Percentiles rank a stretch among this genome's conserved stretches.
These are phyloP conservation scores for Hetaerina americana DNA, from an alignment of 1,140 invertebrate species.

Conservation along the genomic window DNA sequence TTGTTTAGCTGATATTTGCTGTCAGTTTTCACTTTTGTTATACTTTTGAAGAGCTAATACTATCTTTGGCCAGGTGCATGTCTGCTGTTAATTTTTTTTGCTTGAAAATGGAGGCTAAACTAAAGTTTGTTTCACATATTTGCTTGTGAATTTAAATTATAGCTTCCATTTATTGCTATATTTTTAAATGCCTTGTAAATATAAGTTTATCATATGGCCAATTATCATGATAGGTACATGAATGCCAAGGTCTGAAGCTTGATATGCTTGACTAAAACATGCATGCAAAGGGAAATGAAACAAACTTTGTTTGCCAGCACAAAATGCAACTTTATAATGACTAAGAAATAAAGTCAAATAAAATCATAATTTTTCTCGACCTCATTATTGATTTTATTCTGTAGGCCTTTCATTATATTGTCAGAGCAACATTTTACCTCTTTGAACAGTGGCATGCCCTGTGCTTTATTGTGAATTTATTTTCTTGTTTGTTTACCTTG, in stretches of 20 bases:
- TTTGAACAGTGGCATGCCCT: not conserved
- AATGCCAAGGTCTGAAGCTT: constrained; percentile 1
- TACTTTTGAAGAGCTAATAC: not conserved
- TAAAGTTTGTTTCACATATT: constrained; percentile 2
- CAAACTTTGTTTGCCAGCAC: constrained; percentile 4
- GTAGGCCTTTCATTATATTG: not conserved
- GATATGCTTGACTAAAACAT: not conserved
- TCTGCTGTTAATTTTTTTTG: constrained; percentile 1
- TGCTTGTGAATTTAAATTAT: not conserved
- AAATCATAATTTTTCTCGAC: not conserved
- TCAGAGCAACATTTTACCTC: not conserved
- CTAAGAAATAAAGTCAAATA: constrained; percentile 6
- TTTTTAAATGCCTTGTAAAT: not conserved
- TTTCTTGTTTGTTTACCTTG: not conserved
- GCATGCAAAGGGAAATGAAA: constrained; percentile 1
- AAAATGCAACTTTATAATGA: constrained; percentile 5
- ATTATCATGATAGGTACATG: not conserved
- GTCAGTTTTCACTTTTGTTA: constrained; percentile 2
- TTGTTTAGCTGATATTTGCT: not conserved
- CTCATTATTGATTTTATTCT: not conserved
- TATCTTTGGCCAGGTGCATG: not conserved
- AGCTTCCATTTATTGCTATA: constrained; percentile 1
- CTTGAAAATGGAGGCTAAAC: not conserved
- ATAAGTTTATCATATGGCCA: not conserved
- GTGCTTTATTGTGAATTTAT: not conserved